These are phyloP conservation scores for Trachelus stipa DNA, from an alignment of 2,888 invertebrate genomes.

Conservation along the genomic window DNA sequence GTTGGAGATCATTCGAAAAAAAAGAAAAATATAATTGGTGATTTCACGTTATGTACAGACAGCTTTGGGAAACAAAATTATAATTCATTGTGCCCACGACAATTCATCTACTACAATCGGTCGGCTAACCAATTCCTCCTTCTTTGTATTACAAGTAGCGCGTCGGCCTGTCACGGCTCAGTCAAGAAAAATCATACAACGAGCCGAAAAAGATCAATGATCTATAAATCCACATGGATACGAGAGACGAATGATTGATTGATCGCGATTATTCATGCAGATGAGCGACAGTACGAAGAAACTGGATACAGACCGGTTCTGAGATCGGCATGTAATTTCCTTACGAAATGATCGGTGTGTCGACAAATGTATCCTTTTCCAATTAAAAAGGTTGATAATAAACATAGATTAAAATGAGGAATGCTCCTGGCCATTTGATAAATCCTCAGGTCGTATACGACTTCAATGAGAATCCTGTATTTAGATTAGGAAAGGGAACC, in stretches of 20 bases:
- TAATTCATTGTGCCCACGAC: conserved; percentile 1
- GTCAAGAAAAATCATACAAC: conserved; percentile 22
- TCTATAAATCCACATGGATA: not conserved
- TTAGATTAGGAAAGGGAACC: too few relatives aligned
- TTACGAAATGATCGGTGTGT: too few relatives aligned
- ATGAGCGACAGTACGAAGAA: too few relatives aligned
- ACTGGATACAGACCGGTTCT: too few relatives aligned
- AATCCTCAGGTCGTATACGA: too few relatives aligned
- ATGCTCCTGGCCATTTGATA: too few relatives aligned
- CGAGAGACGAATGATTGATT: conserved; percentile 9
- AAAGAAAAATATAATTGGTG: conserved; percentile 22
- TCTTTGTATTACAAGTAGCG: conserved; percentile 25
- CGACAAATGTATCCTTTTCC: too few relatives aligned
- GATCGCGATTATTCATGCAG: not conserved
- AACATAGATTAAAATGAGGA: too few relatives aligned
- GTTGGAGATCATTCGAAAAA: conserved; percentile 34
- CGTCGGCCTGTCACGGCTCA: conserved; percentile 27
- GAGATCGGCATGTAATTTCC: too few relatives aligned
- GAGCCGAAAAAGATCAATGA: not conserved
- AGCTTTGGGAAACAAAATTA: conserved; percentile 38
- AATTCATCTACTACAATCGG: not conserved
- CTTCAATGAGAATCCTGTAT: too few relatives aligned
- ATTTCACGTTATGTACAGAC: conserved; percentile 45
- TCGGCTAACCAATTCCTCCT: not conserved
- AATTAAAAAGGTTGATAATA: too few relatives aligned